phyloP scores from a whole-genome alignment of 2,113 vertebrate species.

The Anthoscopus minutus region DNA sequence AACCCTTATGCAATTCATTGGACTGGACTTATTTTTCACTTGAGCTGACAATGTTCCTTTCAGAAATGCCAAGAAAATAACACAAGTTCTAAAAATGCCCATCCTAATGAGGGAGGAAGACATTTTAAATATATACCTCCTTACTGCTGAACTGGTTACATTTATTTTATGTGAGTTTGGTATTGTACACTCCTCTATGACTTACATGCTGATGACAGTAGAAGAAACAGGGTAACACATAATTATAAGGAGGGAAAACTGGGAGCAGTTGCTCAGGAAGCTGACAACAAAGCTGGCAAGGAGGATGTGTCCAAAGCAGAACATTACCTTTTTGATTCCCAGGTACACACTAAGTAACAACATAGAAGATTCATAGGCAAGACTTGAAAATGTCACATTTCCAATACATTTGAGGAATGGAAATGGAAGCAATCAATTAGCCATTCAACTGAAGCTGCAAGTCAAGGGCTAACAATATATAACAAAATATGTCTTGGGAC shows the following conservation, averaged over 20 bases:
- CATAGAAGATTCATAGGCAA: background rate
- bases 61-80: background rate
- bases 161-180: slow-evolving; percentile 55
- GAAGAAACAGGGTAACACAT: slow-evolving; percentile 13
- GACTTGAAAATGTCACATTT: background rate
- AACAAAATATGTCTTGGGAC: background rate
- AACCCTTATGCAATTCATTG: background rate
- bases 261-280: slow-evolving; percentile 51
- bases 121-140: slow-evolving; percentile 19
- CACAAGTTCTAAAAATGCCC: background rate
- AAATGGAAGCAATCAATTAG: background rate
- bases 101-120: slow-evolving; percentile 24
- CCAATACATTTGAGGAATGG: background rate
- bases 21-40: background rate
- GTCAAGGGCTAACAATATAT: background rate
- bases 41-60: background rate
- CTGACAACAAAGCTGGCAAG: slow-evolving; percentile 39
- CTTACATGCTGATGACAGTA: background rate
- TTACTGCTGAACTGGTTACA: background rate
- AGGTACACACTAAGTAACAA: background rate
- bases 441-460: background rate
- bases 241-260: slow-evolving; percentile 47
- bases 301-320: background rate
- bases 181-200: background rate
- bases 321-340: background rate